Base-by-base conservation (phyloP, 2,888 invertebrate species). In the Cryptocephalus moraei region DNA sequence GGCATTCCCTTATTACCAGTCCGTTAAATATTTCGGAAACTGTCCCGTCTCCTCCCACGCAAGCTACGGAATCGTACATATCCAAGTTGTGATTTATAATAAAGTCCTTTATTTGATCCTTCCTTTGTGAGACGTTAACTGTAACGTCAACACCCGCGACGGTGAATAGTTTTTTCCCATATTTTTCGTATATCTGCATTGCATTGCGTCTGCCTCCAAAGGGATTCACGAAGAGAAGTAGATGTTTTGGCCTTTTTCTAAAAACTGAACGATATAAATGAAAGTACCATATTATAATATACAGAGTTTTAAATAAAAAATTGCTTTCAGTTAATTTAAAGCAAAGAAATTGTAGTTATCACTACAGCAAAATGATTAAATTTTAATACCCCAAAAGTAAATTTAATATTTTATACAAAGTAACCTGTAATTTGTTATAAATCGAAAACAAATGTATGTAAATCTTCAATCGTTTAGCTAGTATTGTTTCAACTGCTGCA, bases 31-130 rank as follows among this genome's bases (percentile, higher is more conserved):
- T 75, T 70, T 91, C 91, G 8, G 86, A 81, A 57, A 89, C 84
- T 39, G 90, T 87, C 0, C 91, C 91, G 68, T 92, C 91, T 0
- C 91, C 91, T 1, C 91, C 91, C 8, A 91, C 84, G 66, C 86
- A 85, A 12, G 85, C 81, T 13, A 90, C 75, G 1, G 84, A 86
- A 71, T 83, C 77, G 55, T 74, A 78, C 55, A 71, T 70, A 51
- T 81, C 78, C 50, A 80, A 66, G 60, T 76, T 75, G 47, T 76
- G 74, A 47, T 71, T 73, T 39, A 76, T 63, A 43, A 87, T 67
- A 14, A 77, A 77, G 62, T 90, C 87, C 33, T 79, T 76, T 33
- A 88, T 87, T 69, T 90, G 89, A 64, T 86, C 83, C 13, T 82
- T 80, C 48, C 86, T 72, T 62, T 87, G 81, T 0, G 90, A 89